Base-by-base conservation (phyloP, 1,140 invertebrate genomes). In the Aphaenogaster ashmeadi region DNA sequence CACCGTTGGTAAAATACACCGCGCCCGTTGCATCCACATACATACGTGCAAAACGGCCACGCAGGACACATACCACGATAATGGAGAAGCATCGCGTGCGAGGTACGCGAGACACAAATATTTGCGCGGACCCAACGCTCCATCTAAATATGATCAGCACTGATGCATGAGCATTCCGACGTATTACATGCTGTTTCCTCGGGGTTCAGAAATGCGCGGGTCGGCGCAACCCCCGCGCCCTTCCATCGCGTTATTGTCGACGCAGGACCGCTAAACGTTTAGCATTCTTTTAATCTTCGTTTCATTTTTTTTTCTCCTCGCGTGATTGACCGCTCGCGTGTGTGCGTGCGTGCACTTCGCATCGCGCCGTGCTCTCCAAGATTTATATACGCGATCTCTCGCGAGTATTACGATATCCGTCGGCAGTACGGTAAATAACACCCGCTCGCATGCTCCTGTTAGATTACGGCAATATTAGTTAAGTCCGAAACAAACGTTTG, bases 141-240 rank as follows among this genome's bases (percentile, higher is more conserved):
- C 83, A 86, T 86, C 83, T 86, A 86, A 86, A 86, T 79, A 79
- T 79, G 58, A 86, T 86, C 83, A 79, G 83, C 58, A 8, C 58
- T 47, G 83, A 79, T 66, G 74, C 74, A 79, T 21, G 58, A 86
- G 47, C 74, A 64, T 86, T 83, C 44, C 44, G 44, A 86, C 38
- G 50, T 86, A 86, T 78, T 64, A 86, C 47, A 79, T 52, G 67
- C 18, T 60, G 54, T 74, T 60, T 83, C 69, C 54, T 21, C 69
- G 18, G 11, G 1, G 21, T 56, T 72, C 50, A 56, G 66, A 71
- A 58, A 54, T 66, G 21, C 41, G 13, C 21, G 11, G 18, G 15
- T 41, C 36, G 9, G 18, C 60, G 64, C 38, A 27, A 5, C 18
- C 13, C 50, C 41, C 58, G 5, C 33, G 41, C 18, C 6, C 9